A percentile compares a stretch with the other conserved stretches of the same genome.
Evolutionary conservation across 2,797 vertebrate species (phyloP).

Genomic region (Paramormyrops hopkinsi): DNA sequence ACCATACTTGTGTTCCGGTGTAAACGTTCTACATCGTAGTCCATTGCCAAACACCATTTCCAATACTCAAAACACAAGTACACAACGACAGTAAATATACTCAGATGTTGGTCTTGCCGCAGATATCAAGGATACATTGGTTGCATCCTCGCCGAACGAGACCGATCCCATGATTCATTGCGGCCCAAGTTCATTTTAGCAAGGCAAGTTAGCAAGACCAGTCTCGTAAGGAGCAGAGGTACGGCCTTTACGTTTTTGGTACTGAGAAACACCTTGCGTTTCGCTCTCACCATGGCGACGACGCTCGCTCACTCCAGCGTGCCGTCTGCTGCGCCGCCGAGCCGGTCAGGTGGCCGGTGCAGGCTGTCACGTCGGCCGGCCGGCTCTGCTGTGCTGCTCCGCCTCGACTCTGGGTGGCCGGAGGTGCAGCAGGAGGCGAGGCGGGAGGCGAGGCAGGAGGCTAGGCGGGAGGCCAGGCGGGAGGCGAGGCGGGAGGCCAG

Average conservation of each 20-base stretch:
- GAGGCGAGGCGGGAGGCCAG: no score
- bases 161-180: not conserved
- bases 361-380: not conserved
- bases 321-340: not conserved
- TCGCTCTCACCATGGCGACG: not conserved
- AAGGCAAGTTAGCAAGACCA: not conserved
- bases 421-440: not conserved
- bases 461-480: no score
- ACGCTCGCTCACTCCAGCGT: not conserved
- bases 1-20: not conserved
- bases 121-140: not conserved
- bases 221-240: not conserved
- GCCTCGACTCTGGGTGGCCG: not conserved
- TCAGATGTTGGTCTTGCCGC: not conserved
- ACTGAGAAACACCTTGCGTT: not conserved
- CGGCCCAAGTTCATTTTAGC: not conserved
- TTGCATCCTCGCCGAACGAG: not conserved
- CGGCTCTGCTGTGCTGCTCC: no score
- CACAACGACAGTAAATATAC: not conserved
- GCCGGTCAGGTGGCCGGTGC: not conserved
- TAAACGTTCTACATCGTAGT: not conserved
- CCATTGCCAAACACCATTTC: not conserved
- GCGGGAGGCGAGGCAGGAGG: no score
- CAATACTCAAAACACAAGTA: not conserved
- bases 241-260: not conserved